Percentiles rank a stretch among this genome's conserved stretches.
Evolutionary conservation across 1,140 invertebrate genomes (phyloP).

Genomic region (Cydia pomonella): DNA sequence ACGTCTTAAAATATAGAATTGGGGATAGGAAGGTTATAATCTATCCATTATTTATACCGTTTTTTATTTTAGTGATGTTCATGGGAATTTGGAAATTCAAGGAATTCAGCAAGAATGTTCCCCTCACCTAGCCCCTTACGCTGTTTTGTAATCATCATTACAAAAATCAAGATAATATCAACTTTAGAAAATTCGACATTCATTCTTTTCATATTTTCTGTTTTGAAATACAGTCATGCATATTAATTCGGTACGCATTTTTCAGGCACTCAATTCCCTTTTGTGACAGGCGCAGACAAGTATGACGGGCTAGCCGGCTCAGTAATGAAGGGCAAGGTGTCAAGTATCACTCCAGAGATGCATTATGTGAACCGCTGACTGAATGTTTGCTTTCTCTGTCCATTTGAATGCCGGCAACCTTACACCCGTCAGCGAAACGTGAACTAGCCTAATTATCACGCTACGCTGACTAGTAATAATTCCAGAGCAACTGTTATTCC

Average conservation of each 20-base stretch:
- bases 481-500: slow-evolving; percentile 18
- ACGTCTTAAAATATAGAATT: no score
- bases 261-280: slow-evolving; percentile 24
- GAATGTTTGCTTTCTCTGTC: slow-evolving; percentile 70
- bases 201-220: no score
- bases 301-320: slow-evolving; percentile 34
- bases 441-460: slow-evolving; percentile 31
- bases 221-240: neutral
- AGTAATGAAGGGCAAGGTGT: slow-evolving; percentile 63
- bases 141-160: no score
- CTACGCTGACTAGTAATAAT: slow-evolving; percentile 22
- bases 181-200: no score
- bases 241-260: slow-evolving; percentile 22
- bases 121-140: no score
- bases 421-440: slow-evolving; percentile 51
- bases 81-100: no score
- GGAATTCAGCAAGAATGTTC: no score
- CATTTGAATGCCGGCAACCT: slow-evolving; percentile 63
- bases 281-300: slow-evolving; percentile 25
- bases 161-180: no score
- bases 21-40: no score
- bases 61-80: no score
- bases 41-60: no score
- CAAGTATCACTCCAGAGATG: slow-evolving; percentile 67
- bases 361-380: slow-evolving; percentile 67